These are phyloP conservation scores for Cheracebus regulus DNA, from an alignment of 2,797 vertebrate species.

Conservation along the genomic window DNA sequence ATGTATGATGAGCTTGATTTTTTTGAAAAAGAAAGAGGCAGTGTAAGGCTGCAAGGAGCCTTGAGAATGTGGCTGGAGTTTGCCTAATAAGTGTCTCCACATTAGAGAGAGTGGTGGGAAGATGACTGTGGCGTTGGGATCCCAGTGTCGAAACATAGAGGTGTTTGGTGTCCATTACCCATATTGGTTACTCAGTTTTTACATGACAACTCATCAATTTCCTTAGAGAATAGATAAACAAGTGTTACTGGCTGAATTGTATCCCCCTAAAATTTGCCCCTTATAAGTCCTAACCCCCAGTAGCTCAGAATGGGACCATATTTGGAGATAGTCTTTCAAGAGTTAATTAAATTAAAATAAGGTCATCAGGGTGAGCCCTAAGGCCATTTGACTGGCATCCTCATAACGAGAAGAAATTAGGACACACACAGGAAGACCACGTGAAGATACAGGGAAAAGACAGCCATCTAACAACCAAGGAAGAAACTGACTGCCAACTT, in stretches of 20 bases:
- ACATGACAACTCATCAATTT: background rate
- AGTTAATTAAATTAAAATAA: background rate
- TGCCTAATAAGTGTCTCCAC: background rate
- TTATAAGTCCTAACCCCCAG: background rate
- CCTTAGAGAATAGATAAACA: background rate
- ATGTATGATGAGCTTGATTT: background rate
- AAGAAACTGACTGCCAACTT: background rate
- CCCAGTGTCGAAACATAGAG: background rate
- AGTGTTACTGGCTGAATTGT: background rate
- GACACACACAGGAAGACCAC: background rate
- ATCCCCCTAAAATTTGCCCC: background rate
- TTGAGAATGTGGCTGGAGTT: background rate
- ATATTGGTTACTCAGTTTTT: background rate
- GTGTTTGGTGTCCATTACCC: background rate
- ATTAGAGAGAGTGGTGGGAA: background rate
- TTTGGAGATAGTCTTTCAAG: background rate
- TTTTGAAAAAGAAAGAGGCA: background rate
- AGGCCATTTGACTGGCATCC: background rate
- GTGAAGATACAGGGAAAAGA: background rate
- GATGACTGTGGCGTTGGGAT: too few species aligned
- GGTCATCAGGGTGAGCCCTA: background rate
- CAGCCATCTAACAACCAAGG: background rate
- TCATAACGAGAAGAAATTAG: background rate
- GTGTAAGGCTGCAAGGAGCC: background rate
- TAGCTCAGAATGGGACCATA: background rate